These are phyloP conservation scores for Apamea crenata DNA, from an alignment of 2,888 invertebrate species.

Conservation along the genomic window DNA sequence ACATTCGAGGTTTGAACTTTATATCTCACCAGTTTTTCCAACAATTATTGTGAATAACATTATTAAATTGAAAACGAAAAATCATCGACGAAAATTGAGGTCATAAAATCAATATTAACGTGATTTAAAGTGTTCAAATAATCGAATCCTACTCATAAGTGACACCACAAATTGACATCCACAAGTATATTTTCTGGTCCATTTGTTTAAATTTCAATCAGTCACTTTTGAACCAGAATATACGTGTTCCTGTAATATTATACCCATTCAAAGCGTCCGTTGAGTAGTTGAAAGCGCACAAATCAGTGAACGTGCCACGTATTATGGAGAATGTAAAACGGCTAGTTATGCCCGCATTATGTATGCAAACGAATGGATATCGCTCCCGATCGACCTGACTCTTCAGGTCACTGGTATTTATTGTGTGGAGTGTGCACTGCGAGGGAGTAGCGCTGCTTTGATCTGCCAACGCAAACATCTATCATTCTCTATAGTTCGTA, in stretches of 20 bases:
- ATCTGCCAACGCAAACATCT: slow-evolving; percentile 41
- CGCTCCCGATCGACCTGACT: slow-evolving; percentile 56
- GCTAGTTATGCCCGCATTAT: slow-evolving; percentile 44
- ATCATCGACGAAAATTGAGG: background rate
- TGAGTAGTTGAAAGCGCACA: slow-evolving; percentile 30
- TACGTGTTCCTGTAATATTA: slow-evolving; percentile 9
- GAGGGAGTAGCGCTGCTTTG: slow-evolving; percentile 41
- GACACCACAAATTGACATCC: background rate
- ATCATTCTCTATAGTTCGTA: slow-evolving; percentile 17
- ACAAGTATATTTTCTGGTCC: background rate
- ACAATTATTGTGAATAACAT: background rate
- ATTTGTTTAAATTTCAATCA: background rate
- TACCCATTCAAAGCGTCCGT: background rate
- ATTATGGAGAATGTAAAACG: slow-evolving; percentile 27
- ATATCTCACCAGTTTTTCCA: background rate
- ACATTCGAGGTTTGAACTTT: background rate
- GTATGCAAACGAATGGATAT: slow-evolving; percentile 58
- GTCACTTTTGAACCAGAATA: background rate
- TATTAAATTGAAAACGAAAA: background rate
- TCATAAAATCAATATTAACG: background rate
- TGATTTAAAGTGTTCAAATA: background rate
- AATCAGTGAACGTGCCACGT: slow-evolving; percentile 28
- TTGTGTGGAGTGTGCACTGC: slow-evolving; percentile 40
- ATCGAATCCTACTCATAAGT: background rate
- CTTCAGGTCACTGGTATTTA: slow-evolving; percentile 65